Evolutionary conservation across 1,140 invertebrate species (phyloP).

Genomic region (Cherax quadricarinatus): DNA sequence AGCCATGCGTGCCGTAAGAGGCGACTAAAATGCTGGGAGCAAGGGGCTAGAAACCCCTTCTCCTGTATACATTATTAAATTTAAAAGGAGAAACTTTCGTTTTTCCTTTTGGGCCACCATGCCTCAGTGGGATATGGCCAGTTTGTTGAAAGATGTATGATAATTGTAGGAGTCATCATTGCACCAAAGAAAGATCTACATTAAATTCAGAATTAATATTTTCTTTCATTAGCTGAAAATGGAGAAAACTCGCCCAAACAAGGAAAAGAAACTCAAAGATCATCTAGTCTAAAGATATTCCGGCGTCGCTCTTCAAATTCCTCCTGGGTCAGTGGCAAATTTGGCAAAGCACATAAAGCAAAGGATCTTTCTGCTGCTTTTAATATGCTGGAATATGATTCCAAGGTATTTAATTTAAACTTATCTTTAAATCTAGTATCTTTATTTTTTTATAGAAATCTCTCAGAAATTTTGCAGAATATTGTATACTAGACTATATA

Average conservation of each 20-base stretch:
- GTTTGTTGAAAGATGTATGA: too few species aligned
- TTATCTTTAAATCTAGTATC: not conserved
- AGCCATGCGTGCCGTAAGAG: too few species aligned
- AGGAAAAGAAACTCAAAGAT: not conserved
- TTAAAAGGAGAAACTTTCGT: too few species aligned
- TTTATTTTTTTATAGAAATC: not conserved
- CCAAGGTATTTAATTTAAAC: not conserved
- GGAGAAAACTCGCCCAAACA: not conserved
- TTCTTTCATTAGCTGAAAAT: not conserved
- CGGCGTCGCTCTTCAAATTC: constrained; percentile 28
- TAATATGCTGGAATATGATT: constrained; percentile 34
- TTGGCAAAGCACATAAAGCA: constrained; percentile 1
- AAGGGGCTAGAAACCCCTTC: too few species aligned
- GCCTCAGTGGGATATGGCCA: too few species aligned
- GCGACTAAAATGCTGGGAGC: too few species aligned
- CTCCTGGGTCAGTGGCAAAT: constrained; percentile 9
- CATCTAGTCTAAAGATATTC: not conserved
- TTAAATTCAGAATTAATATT: not conserved
- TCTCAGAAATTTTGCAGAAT: not conserved
- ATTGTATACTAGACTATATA: not conserved
- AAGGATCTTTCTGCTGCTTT: constrained; percentile 34
- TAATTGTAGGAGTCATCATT: too few species aligned
- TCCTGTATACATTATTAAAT: too few species aligned
- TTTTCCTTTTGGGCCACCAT: too few species aligned
- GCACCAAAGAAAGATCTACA: not conserved